These are phyloP conservation scores for Scaptodrosophila lebanonensis DNA, from an alignment of 1,140 invertebrate genomes.

Conservation along the genomic window DNA sequence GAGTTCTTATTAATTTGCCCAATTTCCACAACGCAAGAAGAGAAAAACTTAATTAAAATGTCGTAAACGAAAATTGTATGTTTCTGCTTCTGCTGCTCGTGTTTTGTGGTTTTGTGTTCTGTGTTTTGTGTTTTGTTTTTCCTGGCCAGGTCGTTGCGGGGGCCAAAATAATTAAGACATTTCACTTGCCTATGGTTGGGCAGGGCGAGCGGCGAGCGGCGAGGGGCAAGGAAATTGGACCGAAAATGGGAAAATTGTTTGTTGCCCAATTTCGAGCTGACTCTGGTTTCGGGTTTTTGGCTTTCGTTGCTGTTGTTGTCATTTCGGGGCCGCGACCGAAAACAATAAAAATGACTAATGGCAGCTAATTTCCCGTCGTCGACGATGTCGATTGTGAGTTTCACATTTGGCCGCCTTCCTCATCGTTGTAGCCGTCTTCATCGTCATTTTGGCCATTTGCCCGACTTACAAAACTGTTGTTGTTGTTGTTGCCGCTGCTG, in stretches of 20 bases:
- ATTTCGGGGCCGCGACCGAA: slow-evolving; percentile 57
- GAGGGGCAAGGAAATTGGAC: slow-evolving; percentile 17
- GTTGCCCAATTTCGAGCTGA: slow-evolving; percentile 57
- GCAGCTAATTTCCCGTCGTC: slow-evolving; percentile 71
- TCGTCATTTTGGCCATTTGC: not conserved
- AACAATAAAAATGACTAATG: slow-evolving; percentile 76
- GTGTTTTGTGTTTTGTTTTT: slow-evolving; percentile 19
- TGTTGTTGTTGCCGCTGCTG: too few species aligned
- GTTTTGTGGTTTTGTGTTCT: not conserved
- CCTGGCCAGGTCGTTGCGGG: not conserved
- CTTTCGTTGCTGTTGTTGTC: slow-evolving; percentile 10
- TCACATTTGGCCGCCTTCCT: slow-evolving; percentile 32
- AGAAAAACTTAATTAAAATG: slow-evolving; percentile 75
- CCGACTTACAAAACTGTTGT: too few species aligned
- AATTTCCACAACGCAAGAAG: slow-evolving; percentile 56
- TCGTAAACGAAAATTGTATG: slow-evolving; percentile 75
- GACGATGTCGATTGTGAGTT: slow-evolving; percentile 16
- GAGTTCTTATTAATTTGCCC: slow-evolving; percentile 72
- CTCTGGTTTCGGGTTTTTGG: slow-evolving; percentile 16
- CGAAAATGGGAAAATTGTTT: slow-evolving; percentile 67
- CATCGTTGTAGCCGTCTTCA: slow-evolving; percentile 48
- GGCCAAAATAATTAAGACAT: slow-evolving; percentile 73
- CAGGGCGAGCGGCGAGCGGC: not conserved
- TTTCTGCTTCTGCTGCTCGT: slow-evolving; percentile 21
- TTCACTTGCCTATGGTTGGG: slow-evolving; percentile 49